These are phyloP conservation scores for Amphiura filiformis DNA, from an alignment of 35 echinoderm and acorn worm genomes.

Conservation along the genomic window DNA sequence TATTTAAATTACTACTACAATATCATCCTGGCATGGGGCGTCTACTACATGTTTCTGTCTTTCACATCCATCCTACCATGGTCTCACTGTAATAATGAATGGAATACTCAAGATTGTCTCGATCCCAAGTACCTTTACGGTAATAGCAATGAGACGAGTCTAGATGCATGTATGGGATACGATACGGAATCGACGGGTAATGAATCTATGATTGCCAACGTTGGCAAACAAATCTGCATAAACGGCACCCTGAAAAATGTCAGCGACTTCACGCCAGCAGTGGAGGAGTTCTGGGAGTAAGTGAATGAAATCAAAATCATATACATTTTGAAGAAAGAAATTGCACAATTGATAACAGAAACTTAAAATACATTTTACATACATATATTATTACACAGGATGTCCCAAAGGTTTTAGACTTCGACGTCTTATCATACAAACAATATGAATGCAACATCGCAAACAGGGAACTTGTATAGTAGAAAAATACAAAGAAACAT, in stretches of 20 bases:
- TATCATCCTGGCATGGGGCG: conserved; percentile 79
- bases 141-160: conserved; percentile 2
- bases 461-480: too few species aligned
- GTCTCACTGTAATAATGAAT: conserved; percentile 72
- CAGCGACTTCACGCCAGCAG: conserved; percentile 13
- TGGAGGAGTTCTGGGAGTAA: conserved; percentile 88
- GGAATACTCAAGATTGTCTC: conserved; percentile 67
- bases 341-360: not conserved
- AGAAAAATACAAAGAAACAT: too few species aligned
- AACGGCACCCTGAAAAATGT: conserved; percentile 6
- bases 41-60: conserved; percentile 97
- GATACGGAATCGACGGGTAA: not conserved
- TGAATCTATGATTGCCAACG: not conserved
- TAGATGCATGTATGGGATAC: not conserved
- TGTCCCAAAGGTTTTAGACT: too few species aligned
- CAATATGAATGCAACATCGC: too few species aligned
- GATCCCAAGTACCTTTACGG: conserved; percentile 29
- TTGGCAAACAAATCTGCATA: not conserved
- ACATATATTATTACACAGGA: too few species aligned
- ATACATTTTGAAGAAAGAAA: not conserved
- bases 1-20: conserved; percentile 81
- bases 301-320: conserved; percentile 17
- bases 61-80: conserved; percentile 76
- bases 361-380: too few species aligned
- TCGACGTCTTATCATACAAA: too few species aligned